These are phyloP conservation scores for Allygus modestus DNA, from an alignment of 2,888 invertebrate species.

Conservation along the genomic window DNA sequence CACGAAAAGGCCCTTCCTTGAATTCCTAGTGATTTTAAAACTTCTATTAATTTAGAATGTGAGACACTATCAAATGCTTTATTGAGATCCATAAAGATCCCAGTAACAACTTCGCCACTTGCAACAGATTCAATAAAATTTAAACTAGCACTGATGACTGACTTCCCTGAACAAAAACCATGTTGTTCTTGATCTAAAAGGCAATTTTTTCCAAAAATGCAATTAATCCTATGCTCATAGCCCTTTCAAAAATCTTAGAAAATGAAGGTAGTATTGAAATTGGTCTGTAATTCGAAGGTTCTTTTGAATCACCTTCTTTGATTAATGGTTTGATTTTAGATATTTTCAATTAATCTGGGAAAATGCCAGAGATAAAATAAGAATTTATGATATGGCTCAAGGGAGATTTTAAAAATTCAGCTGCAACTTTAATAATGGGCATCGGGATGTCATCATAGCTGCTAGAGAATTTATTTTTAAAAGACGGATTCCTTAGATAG, in stretches of 20 bases:
- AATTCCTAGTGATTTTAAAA: neutral
- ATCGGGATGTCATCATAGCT: too few relatives aligned
- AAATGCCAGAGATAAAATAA: neutral
- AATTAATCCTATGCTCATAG: neutral
- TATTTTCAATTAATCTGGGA: neutral
- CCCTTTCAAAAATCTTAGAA: neutral
- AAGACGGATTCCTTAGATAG: too few relatives aligned
- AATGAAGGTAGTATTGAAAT: neutral
- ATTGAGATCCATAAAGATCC: neutral
- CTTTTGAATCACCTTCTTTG: neutral
- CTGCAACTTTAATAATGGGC: too few relatives aligned
- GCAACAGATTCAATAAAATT: neutral
- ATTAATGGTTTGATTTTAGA: neutral
- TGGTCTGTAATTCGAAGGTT: neutral
- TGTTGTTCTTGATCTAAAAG: neutral
- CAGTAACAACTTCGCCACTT: neutral
- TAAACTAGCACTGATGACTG: neutral
- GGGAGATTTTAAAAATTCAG: too few relatives aligned
- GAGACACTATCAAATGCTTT: neutral
- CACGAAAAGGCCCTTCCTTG: neutral
- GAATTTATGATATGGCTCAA: neutral
- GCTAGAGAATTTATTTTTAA: too few relatives aligned
- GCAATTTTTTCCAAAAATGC: too few relatives aligned
- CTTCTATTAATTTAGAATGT: neutral
- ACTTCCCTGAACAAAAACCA: neutral